Base-by-base conservation (phyloP, 2,797 vertebrate genomes). In the Ispidina lecontei region DNA sequence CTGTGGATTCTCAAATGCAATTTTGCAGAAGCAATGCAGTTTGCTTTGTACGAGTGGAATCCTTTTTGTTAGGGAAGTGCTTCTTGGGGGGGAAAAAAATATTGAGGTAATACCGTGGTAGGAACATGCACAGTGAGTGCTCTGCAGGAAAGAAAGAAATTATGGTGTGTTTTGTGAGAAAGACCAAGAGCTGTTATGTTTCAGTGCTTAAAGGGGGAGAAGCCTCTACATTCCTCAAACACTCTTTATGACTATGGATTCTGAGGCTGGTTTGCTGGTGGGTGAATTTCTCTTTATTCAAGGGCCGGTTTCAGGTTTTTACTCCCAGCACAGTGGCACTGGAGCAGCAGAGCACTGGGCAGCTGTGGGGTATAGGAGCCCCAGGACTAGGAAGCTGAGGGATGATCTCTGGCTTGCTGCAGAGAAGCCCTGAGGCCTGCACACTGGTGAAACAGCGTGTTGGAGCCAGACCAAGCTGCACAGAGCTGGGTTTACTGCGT, bases 1-100 rank as follows among this genome's bases (percentile, higher is more conserved):
- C 87, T 84, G 35, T 78, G 74, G 74, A 64, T 77, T 84, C 84
- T 88, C 84, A 94, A 92, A 95, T 96, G 88, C 94, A 84, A 91
- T 94, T 92, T 93, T 77, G 85, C 77, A 92, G 93, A 87, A 91
- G 85, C 74, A 72, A 69, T 82, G 79, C 47, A 51, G 70, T 92
- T 95, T 89, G 64, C 85, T 88, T 90, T 73, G 71, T 94, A 46
- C 0, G 3, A 96, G 59, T 89, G 88, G 94, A 94, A 91, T 84
- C 88, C 64, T 96, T 96, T 87, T 88, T 93, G 81, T 94, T 86
- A 86, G 85, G 60, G 54, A 80, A 90, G 46, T 2, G 43, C 47
- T 92, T 86, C 88, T 84, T 56, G 63, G 69, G 86, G 43, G 14
- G 12, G 15, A 26, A 49, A 90, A 89, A 83, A 89, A 83, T 55